A percentile compares a stretch with the other conserved stretches of the same genome.
Conservation (phyloP, 1,140 invertebrate species). For the Macrobrachium rosenbergii region DNA sequence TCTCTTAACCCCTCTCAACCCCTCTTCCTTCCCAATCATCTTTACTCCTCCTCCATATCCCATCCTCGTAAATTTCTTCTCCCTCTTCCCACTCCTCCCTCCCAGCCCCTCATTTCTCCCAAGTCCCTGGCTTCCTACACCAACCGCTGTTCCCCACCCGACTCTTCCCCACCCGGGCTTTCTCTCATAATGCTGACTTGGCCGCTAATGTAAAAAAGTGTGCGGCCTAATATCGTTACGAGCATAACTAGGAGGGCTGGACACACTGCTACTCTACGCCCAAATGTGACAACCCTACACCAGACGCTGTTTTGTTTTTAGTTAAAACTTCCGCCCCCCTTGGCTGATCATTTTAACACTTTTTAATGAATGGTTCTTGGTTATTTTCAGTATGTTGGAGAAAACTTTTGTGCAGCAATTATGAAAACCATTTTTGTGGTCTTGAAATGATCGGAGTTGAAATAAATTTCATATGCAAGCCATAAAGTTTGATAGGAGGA, state of each 20-base stretch:
- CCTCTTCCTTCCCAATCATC: neutral
- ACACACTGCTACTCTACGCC: conserved; percentile 12
- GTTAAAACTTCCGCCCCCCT: too few relatives aligned
- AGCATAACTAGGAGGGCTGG: conserved; percentile 42
- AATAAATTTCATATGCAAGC: too few relatives aligned
- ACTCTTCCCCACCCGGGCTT: neutral
- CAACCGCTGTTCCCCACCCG: too few relatives aligned
- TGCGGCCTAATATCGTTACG: conserved; percentile 48
- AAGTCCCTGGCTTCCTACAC: neutral
- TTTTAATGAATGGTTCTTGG: too few relatives aligned
- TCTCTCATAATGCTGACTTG: conserved; percentile 8
- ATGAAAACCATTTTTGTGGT: too few relatives aligned
- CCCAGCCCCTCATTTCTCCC: neutral
- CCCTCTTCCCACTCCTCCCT: neutral
- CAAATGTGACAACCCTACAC: neutral
- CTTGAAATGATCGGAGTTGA: too few relatives aligned
- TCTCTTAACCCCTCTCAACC: neutral
- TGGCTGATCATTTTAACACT: too few relatives aligned
- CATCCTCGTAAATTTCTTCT: neutral
- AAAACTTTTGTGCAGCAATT: too few relatives aligned
- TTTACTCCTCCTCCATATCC: neutral
- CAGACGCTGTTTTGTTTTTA: too few relatives aligned
- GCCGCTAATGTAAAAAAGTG: conserved; percentile 54
- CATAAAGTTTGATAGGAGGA: too few relatives aligned
- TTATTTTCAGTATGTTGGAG: too few relatives aligned